Evolutionary conservation across 2,797 vertebrate species (phyloP).

Genomic region (Cetoscarus ocellatus): DNA sequence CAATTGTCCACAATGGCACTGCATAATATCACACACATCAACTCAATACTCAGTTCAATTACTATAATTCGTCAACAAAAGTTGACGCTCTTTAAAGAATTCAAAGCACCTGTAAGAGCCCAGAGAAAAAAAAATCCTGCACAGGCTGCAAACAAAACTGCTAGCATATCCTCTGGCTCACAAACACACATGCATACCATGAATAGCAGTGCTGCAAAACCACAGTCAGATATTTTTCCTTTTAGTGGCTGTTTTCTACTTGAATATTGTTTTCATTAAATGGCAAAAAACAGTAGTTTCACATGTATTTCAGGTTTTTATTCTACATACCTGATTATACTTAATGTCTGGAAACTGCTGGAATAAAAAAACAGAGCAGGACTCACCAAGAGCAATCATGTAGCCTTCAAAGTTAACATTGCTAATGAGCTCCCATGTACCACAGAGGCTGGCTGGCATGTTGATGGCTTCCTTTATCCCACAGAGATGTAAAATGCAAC

Average conservation of each 20-base stretch:
- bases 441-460: slow-evolving; percentile 88
- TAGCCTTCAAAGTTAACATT: slow-evolving; percentile 90
- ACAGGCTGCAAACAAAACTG: not conserved
- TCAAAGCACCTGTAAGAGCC: no score
- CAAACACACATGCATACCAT: slow-evolving; percentile 6
- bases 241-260: not conserved
- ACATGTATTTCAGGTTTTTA: not conserved
- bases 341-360: not conserved
- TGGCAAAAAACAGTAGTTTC: not conserved
- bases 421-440: slow-evolving; percentile 90
- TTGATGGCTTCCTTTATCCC: slow-evolving; percentile 9
- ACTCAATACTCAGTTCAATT: no score
- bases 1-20: no score
- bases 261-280: not conserved
- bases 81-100: no score
- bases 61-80: no score
- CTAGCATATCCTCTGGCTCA: not conserved
- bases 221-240: not conserved
- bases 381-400: slow-evolving; percentile 90
- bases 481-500: not conserved
- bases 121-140: not conserved
- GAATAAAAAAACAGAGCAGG: not conserved
- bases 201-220: not conserved
- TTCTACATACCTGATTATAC: not conserved
- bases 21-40: no score